A percentile compares a stretch with the other conserved stretches of the same genome.
These are phyloP conservation scores for Percopsis omiscomaycus DNA, from an alignment of 2,797 vertebrate species.

Conservation along the genomic window DNA sequence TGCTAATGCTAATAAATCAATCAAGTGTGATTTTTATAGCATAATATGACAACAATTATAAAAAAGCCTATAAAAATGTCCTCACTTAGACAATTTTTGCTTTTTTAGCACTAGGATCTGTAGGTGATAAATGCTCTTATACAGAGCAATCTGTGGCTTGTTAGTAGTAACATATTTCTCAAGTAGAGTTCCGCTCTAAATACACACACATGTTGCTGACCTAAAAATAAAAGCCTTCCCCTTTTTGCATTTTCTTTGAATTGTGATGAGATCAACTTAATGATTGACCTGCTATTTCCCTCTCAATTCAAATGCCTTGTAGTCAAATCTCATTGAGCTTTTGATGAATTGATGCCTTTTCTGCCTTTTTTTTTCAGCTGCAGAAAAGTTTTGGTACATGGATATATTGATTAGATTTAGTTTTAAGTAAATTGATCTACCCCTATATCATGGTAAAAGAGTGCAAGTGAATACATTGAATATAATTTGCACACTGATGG, in stretches of 20 bases:
- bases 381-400: not conserved
- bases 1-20: not conserved
- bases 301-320: conserved; percentile 1
- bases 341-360: conserved; percentile 4
- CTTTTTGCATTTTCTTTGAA: too few species aligned
- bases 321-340: not conserved
- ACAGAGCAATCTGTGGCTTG: not conserved
- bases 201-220: not conserved
- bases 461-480: conserved; percentile 24
- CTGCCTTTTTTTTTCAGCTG: not conserved
- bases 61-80: conserved; percentile 4
- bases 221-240: not conserved
- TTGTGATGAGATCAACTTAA: conserved; percentile 4
- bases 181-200: too few species aligned
- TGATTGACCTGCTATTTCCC: conserved; percentile 10
- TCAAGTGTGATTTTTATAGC: conserved; percentile 18
- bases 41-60: conserved; percentile 24
- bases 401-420: too few species aligned
- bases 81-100: too few species aligned
- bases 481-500: conserved; percentile 34
- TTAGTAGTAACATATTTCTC: not conserved
- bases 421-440: too few species aligned
- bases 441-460: conserved; percentile 17
- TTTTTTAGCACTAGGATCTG: not conserved
- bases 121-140: conserved; percentile 12